Conservation (phyloP, 2,888 invertebrate species). For the Meliscaeva auricollis region DNA sequence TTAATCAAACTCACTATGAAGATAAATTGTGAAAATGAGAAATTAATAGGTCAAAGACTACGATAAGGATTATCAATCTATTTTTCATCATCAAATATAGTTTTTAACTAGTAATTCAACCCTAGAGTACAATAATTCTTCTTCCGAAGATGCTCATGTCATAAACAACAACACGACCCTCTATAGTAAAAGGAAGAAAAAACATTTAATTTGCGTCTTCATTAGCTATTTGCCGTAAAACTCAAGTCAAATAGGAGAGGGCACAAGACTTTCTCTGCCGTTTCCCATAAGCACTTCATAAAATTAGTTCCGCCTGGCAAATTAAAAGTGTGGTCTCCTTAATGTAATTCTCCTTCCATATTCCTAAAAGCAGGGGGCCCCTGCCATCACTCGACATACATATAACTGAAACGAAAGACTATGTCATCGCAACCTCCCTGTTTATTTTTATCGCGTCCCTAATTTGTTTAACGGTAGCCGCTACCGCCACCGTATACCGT, state of each 20-base stretch:
- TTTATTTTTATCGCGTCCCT: slow-evolving; percentile 14
- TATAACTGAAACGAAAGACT: not conserved
- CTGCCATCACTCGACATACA: no score
- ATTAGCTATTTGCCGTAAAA: slow-evolving; percentile 3
- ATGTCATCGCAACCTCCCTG: slow-evolving; percentile 1
- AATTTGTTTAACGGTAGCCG: slow-evolving; percentile 22
- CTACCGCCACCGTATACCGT: not conserved
- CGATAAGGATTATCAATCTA: not conserved
- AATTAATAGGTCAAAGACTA: not conserved
- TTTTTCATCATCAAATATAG: not conserved
- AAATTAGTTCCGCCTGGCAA: slow-evolving; percentile 61
- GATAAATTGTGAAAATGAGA: no score
- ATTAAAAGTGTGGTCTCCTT: slow-evolving; percentile 66
- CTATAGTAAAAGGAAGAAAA: not conserved
- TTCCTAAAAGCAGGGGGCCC: slow-evolving; percentile 4
- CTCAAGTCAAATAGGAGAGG: not conserved
- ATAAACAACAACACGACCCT: not conserved
- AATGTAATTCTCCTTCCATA: slow-evolving; percentile 60
- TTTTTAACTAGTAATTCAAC: slow-evolving; percentile 1
- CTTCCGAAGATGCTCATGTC: slow-evolving; percentile 3
- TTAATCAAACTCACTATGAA: not conserved
- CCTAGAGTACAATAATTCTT: slow-evolving; percentile 21
- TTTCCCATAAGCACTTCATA: slow-evolving; percentile 59
- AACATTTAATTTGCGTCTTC: slow-evolving; percentile 15
- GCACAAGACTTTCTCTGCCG: slow-evolving; percentile 2